A percentile compares a stretch with the other conserved stretches of the same genome.
Conservation (phyloP, 2,797 vertebrate genomes). For the Poeciliopsis presidionis region DNA sequence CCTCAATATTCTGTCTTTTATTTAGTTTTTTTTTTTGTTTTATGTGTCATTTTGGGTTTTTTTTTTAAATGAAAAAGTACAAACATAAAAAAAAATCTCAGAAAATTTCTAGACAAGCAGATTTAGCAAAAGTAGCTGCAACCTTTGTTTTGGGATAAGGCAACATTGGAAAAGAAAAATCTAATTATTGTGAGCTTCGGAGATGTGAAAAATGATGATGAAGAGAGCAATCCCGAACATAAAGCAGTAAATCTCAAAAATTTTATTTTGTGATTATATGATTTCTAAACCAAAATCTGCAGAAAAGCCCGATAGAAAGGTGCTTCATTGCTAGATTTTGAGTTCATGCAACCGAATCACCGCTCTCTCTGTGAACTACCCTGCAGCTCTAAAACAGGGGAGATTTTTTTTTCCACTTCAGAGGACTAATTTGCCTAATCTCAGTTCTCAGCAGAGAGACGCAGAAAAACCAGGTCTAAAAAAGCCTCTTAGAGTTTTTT, state of each 20-base stretch:
- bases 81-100: neutral
- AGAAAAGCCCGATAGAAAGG: neutral
- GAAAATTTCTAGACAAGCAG: neutral
- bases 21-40: neutral
- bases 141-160: neutral
- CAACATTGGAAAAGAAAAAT: neutral
- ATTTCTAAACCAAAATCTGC: neutral
- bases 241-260: neutral
- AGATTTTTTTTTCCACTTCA: neutral
- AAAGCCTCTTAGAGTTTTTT: conserved; percentile 7
- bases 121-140: neutral
- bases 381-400: neutral
- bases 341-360: neutral
- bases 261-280: neutral
- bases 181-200: neutral
- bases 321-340: neutral
- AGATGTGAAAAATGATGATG: neutral
- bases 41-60: neutral
- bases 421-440: conserved; percentile 11
- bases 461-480: neutral
- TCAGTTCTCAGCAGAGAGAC: neutral
- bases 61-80: neutral
- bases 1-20: neutral
- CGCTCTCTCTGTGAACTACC: neutral
- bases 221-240: neutral